Conservation (phyloP, 2,888 invertebrate species). For the Glaucopsyche alexis region DNA sequence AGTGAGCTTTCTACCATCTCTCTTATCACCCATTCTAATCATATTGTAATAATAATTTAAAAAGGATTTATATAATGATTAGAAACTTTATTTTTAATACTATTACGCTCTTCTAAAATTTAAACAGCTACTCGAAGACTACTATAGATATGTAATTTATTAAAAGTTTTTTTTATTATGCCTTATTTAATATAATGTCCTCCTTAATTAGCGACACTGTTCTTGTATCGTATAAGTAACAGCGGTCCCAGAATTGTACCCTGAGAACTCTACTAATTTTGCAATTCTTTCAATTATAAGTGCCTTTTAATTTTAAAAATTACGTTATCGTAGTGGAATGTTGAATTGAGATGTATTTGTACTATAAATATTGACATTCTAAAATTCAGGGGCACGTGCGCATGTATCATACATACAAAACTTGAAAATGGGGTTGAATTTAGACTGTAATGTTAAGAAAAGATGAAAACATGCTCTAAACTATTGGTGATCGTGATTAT, state of each 20-base stretch:
- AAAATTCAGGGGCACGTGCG: background rate
- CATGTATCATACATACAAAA: conserved; percentile 7
- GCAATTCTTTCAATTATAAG: background rate
- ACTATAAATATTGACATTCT: background rate
- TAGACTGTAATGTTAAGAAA: background rate
- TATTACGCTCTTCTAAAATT: background rate
- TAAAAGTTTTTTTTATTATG: background rate
- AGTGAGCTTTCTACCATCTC: background rate
- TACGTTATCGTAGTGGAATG: conserved; percentile 8
- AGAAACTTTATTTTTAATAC: background rate
- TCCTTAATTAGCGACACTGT: background rate
- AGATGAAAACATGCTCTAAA: conserved; percentile 4
- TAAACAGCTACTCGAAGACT: background rate
- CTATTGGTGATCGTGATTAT: conserved; percentile 13
- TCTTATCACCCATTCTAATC: background rate
- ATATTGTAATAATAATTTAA: background rate
- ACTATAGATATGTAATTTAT: background rate
- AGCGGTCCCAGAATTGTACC: background rate
- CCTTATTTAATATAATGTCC: background rate
- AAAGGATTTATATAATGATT: background rate
- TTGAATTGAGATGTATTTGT: background rate
- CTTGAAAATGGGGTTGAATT: conserved; percentile 1
- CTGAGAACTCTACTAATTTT: background rate
- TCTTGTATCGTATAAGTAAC: background rate
- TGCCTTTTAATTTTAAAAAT: background rate